Conservation (phyloP, 2,888 invertebrate genomes). For the Tenthredo mesomela region DNA sequence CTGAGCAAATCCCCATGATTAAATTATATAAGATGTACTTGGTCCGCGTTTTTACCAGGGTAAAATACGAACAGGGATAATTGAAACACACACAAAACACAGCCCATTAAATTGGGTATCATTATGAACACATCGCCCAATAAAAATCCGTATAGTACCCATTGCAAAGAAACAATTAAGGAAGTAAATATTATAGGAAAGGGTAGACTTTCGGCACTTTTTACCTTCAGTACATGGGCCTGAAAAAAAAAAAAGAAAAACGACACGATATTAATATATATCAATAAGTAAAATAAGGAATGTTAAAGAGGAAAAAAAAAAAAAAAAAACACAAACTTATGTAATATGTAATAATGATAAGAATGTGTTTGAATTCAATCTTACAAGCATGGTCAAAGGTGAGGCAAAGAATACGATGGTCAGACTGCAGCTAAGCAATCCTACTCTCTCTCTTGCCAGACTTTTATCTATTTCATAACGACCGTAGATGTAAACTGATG, state of each 20-base stretch:
- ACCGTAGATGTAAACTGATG: slow-evolving; percentile 82
- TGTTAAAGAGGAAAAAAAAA: too few relatives aligned
- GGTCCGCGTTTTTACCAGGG: slow-evolving; percentile 78
- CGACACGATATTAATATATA: slow-evolving; percentile 58
- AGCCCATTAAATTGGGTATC: slow-evolving; percentile 90
- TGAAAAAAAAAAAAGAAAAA: slow-evolving; percentile 69
- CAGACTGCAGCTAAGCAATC: slow-evolving; percentile 85
- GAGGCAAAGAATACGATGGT: slow-evolving; percentile 91
- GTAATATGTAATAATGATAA: too few relatives aligned
- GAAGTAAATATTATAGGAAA: slow-evolving; percentile 92
- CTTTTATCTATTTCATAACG: slow-evolving; percentile 80
- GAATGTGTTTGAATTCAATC: slow-evolving; percentile 56
- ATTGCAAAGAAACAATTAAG: slow-evolving; percentile 89
- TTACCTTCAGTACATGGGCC: slow-evolving; percentile 88
- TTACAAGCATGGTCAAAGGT: slow-evolving; percentile 87
- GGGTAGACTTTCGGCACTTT: slow-evolving; percentile 92
- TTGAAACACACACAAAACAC: slow-evolving; percentile 86
- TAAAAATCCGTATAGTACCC: slow-evolving; percentile 91
- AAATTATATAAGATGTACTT: slow-evolving; percentile 68
- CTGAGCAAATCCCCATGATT: neutral
- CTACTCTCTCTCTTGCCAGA: slow-evolving; percentile 82
- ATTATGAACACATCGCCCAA: slow-evolving; percentile 89
- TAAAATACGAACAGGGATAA: slow-evolving; percentile 88
- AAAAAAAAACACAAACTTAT: neutral
- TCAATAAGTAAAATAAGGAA: neutral